A percentile compares a stretch with the other conserved stretches of the same genome.
These are phyloP conservation scores for Glaucomys volans DNA, from an alignment of 2,113 vertebrate genomes.

Conservation along the genomic window DNA sequence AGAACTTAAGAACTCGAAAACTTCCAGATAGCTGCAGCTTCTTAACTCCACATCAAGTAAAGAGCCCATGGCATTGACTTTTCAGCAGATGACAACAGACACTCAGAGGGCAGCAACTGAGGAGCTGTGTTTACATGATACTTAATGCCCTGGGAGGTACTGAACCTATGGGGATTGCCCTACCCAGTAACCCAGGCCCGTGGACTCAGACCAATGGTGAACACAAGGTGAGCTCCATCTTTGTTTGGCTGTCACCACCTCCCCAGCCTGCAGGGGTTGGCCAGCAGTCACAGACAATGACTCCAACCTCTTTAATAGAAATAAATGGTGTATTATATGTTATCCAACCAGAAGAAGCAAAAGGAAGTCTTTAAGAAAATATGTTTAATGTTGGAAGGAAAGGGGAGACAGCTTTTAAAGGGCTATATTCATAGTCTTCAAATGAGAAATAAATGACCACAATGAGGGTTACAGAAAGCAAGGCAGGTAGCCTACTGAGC, in stretches of 20 bases:
- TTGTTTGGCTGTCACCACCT: conserved; percentile 34
- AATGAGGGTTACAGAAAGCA: background rate
- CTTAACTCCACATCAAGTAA: conserved; percentile 30
- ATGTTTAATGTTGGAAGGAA: background rate
- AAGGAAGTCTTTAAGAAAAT: background rate
- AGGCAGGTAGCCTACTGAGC: background rate
- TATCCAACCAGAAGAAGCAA: background rate
- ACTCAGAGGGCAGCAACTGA: background rate
- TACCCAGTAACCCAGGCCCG: conserved; percentile 45
- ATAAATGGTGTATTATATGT: background rate
- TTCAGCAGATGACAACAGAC: conserved; percentile 27
- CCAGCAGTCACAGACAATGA: background rate
- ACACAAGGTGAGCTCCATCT: background rate
- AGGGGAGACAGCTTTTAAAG: background rate
- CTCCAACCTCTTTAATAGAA: background rate
- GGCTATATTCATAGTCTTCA: background rate
- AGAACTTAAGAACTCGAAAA: conserved; percentile 38
- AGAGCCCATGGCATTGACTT: background rate
- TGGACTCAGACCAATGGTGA: background rate
- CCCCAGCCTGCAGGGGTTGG: background rate
- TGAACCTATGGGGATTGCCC: background rate
- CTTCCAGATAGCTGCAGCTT: background rate
- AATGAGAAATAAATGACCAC: background rate
- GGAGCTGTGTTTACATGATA: conserved; percentile 53
- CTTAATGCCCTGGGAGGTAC: conserved; percentile 46